These are phyloP conservation scores for Sceloporus tristichus DNA, from an alignment of 2,113 vertebrate species.

Conservation along the genomic window DNA sequence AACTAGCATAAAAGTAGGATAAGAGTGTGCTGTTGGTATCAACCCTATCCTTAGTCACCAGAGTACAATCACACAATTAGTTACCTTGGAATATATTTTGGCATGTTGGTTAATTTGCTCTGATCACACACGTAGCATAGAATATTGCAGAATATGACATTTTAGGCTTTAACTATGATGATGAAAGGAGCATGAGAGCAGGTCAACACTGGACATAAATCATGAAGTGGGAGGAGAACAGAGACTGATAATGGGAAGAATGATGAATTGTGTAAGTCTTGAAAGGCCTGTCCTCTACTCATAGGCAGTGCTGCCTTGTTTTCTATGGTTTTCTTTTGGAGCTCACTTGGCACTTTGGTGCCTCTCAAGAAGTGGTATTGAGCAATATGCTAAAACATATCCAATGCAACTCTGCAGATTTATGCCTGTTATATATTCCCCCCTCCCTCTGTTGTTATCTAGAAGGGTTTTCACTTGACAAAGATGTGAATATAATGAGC, in stretches of 20 bases:
- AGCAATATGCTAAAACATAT: neutral
- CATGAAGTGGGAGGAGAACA: neutral
- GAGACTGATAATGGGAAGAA: neutral
- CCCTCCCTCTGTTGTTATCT: neutral
- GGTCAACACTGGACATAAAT: neutral
- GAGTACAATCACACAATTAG: neutral
- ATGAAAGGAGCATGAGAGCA: neutral
- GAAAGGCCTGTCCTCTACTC: neutral
- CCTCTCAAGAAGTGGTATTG: neutral
- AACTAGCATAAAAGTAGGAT: neutral
- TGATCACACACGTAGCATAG: neutral
- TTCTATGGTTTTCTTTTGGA: neutral
- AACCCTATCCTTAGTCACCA: neutral
- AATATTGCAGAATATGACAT: neutral
- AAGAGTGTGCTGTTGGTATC: neutral
- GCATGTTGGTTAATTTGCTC: neutral
- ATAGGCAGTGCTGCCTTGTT: neutral
- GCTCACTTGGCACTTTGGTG: neutral
- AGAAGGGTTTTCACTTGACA: conserved; percentile 25
- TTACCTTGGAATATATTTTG: neutral
- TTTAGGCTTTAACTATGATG: neutral
- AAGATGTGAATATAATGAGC: neutral
- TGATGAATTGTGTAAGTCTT: neutral
- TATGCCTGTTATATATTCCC: neutral
- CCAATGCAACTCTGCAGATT: conserved; percentile 3